phyloP scores from a whole-genome alignment of 2,797 vertebrate genomes.

The Chromis chromis region DNA sequence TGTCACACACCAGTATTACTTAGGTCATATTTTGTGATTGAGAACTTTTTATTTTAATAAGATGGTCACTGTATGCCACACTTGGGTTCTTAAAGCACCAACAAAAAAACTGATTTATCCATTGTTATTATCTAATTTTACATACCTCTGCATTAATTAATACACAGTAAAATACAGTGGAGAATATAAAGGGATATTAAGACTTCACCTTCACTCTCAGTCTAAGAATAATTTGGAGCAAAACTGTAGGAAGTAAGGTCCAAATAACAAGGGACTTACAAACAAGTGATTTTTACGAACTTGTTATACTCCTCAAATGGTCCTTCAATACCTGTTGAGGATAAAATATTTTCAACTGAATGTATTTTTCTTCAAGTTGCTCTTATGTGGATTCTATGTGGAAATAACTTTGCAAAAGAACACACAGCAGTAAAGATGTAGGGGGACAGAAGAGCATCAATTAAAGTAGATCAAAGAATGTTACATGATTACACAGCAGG shows the following conservation, averaged over 20 bases:
- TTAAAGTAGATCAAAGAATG: conserved; percentile 63
- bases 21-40: conserved; percentile 59
- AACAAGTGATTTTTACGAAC: conserved; percentile 86
- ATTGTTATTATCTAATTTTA: conserved; percentile 57
- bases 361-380: conserved; percentile 75
- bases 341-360: conserved; percentile 88
- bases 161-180: conserved; percentile 73
- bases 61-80: conserved; percentile 59
- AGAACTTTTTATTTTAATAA: conserved; percentile 47
- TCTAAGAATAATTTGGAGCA: conserved; percentile 81
- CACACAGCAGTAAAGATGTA: conserved; percentile 75
- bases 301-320: conserved; percentile 88
- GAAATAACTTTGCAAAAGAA: conserved; percentile 80
- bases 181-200: conserved; percentile 75
- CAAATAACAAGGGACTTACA: conserved; percentile 87
- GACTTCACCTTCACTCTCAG: conserved; percentile 76
- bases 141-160: conserved; percentile 70
- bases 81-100: conserved; percentile 64
- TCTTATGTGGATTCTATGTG: conserved; percentile 82
- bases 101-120: conserved; percentile 59
- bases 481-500: conserved; percentile 68
- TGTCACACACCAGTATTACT: conserved; percentile 77
- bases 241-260: conserved; percentile 85
- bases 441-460: conserved; percentile 71
- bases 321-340: conserved; percentile 89